phyloP scores from a whole-genome alignment of 2,888 invertebrate species.

The Aproaerema taeniolella region DNA sequence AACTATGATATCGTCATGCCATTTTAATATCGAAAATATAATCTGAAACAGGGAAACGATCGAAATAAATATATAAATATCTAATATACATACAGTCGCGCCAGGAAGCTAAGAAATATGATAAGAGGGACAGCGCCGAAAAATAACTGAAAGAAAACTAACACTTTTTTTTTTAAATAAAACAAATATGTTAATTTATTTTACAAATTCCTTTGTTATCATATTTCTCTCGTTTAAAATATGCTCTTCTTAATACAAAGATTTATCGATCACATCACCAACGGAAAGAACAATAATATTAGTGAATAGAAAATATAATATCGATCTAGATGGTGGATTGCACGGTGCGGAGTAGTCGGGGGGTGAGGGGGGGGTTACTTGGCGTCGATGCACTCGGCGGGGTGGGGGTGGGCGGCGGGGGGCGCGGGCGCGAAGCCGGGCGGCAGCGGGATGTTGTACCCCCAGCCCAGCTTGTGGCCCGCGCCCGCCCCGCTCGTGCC shows the following conservation, averaged over 20 bases:
- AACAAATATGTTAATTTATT: constrained; percentile 77
- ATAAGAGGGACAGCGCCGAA: constrained; percentile 41
- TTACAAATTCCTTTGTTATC: constrained; percentile 77
- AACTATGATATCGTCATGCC: constrained; percentile 64
- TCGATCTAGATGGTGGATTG: constrained; percentile 33
- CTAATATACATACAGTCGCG: constrained; percentile 56
- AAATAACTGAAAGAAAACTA: constrained; percentile 26
- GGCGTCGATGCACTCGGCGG: constrained; percentile 73
- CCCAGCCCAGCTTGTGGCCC: constrained; percentile 34
- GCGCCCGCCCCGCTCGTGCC: constrained; percentile 20
- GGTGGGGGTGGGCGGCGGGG: constrained; percentile 3
- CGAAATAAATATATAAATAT: constrained; percentile 58
- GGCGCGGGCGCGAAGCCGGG: constrained; percentile 65
- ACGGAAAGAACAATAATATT: constrained; percentile 52
- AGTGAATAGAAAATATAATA: constrained; percentile 49
- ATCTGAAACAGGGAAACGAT: constrained; percentile 65
- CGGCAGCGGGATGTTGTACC: constrained; percentile 55
- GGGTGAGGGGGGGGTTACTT: constrained; percentile 63
- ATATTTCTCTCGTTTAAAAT: constrained; percentile 76
- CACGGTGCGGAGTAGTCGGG: constrained; percentile 38
- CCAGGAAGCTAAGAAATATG: constrained; percentile 53
- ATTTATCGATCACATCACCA: constrained; percentile 72
- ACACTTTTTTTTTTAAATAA: constrained; percentile 56
- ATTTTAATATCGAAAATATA: constrained; percentile 69
- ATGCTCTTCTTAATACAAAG: constrained; percentile 74